Evolutionary conservation across 2,113 vertebrate species (phyloP).

Genomic region (Thermophis baileyi): DNA sequence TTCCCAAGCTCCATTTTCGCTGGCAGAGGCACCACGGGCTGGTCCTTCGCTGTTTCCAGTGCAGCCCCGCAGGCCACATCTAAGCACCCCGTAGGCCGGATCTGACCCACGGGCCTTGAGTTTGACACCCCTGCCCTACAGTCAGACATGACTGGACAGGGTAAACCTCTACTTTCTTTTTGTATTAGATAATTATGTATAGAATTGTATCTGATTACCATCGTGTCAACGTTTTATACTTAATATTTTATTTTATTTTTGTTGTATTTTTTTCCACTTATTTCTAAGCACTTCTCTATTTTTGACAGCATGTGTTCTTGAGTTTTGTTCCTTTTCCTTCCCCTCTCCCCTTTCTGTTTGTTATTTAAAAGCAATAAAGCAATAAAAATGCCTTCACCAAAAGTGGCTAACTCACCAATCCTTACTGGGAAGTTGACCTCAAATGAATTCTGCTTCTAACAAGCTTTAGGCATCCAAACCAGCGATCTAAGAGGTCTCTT

Average conservation of each 20-base stretch:
- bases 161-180: background rate
- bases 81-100: too few species aligned
- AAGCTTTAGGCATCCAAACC: background rate
- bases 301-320: background rate
- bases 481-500: background rate
- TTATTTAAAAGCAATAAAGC: background rate
- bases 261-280: background rate
- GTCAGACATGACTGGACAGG: background rate
- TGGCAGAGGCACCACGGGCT: too few species aligned
- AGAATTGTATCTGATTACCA: background rate
- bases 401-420: background rate
- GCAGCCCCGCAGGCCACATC: too few species aligned
- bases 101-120: too few species aligned
- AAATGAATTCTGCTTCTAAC: background rate
- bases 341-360: background rate
- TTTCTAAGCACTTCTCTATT: background rate
- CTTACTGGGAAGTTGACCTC: too few species aligned
- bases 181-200: background rate
- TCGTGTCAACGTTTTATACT: background rate
- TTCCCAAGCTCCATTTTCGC: accelerated
- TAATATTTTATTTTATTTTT: background rate
- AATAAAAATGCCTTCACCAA: background rate
- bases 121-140: background rate
- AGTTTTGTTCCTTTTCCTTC: background rate
- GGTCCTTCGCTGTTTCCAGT: too few species aligned